These are phyloP conservation scores for Phoeniculus purpureus DNA, from an alignment of 2,797 vertebrate genomes.

Conservation along the genomic window DNA sequence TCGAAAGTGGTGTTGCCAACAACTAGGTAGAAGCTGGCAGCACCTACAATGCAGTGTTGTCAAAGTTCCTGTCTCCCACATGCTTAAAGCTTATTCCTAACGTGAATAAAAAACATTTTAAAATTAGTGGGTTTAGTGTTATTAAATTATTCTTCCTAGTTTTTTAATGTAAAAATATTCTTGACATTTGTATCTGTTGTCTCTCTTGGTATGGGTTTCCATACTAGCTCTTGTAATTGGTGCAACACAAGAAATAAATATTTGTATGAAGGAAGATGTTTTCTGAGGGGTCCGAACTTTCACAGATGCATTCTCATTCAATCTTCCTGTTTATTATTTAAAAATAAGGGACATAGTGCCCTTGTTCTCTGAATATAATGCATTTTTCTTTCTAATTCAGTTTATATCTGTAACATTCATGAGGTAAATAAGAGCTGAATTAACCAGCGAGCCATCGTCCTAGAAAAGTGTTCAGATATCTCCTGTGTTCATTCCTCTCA, in stretches of 20 bases:
- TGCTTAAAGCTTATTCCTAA: neutral
- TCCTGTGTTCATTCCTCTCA: neutral
- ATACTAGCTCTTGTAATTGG: neutral
- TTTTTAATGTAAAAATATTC: neutral
- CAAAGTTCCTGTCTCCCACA: accelerated
- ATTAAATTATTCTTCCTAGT: neutral
- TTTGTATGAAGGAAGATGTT: neutral
- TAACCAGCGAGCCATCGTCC: neutral
- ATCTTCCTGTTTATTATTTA: neutral
- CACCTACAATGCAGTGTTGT: neutral
- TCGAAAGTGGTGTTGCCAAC: neutral
- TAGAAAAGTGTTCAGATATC: neutral
- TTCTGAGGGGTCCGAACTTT: neutral
- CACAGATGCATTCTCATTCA: neutral
- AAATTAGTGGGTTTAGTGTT: neutral
- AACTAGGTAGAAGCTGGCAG: neutral
- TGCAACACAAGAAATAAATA: accelerated
- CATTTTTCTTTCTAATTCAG: neutral
- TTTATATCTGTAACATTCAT: neutral
- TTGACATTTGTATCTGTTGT: neutral
- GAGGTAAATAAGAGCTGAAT: neutral
- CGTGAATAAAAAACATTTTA: neutral
- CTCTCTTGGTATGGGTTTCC: neutral
- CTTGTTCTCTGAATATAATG: neutral
- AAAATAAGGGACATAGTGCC: neutral